Evolutionary conservation across 2,113 vertebrate species (phyloP), one percentile per base, ranked within the genome.

Genomic region (Toxotes chatareus): DNA sequence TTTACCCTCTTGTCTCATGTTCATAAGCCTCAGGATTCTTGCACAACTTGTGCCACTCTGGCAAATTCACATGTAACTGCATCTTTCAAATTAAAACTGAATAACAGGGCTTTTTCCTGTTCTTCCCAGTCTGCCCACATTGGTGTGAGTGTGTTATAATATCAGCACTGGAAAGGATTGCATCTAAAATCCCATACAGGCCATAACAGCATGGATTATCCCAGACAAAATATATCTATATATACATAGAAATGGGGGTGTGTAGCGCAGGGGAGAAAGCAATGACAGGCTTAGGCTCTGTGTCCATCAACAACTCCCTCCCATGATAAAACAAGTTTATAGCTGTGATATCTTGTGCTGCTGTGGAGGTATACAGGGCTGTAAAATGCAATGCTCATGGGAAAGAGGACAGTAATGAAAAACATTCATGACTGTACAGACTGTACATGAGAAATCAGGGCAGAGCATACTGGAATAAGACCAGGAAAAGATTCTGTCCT

Each of bases 281-380:
- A 55, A 56, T 67, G 56, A 38, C 34, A 31, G 61, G 55, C 11
- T 51, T 40, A 5, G 17, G 42, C 19, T 51, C 49, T n/a, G 19
- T 51, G 49, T 7, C 9, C 2, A 51, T 51, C 7, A 21, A 21
- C 17, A 51, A 51, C 36, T 46, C n/a, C 16, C 11, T 76, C 80
- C 51, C 47, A 31, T 34, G 61, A 59, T 72, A 49, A 79, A 82
- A 79, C 63, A 63, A 14, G 66, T 83, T 80, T 73, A 87, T 69
- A 76, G 85, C 72, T 60, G 42, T 76, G 57, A 64, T 73, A 17
- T 76, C 46, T 11, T 64, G 49, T 34, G 56, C 67, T 61, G 79
- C 63, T 60, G 44, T 40, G 60, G 61, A 11, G 38, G 51, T 61
- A 78, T 34, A 70, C 14, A 10, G 56, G 66, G 69, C 21, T 70